These are phyloP conservation scores for Paradisaea rubra DNA, from an alignment of 2,113 vertebrate species.

Conservation along the genomic window DNA sequence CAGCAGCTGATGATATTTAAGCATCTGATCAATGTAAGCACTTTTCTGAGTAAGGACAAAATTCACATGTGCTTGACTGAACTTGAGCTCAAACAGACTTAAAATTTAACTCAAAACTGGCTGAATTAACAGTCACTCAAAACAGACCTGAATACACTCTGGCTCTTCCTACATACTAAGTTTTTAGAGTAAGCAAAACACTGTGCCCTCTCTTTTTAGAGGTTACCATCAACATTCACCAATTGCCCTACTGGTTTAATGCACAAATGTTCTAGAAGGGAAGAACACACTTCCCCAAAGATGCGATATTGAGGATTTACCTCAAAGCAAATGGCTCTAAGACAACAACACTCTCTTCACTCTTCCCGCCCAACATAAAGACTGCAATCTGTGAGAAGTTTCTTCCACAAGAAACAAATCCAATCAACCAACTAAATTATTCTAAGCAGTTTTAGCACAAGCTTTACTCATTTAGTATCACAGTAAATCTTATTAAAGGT, in stretches of 20 bases:
- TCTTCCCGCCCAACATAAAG: neutral
- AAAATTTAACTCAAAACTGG: neutral
- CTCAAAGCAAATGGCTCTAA: neutral
- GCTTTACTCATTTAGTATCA: neutral
- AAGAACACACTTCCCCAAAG: rapidly evolving
- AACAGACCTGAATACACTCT: neutral
- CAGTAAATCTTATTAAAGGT: neutral
- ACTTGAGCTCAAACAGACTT: neutral
- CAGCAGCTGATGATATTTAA: slow-evolving; percentile 25
- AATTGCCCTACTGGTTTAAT: neutral
- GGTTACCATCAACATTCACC: neutral
- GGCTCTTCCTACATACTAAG: neutral
- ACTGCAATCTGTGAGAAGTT: neutral
- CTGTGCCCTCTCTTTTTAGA: neutral
- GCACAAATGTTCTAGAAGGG: neutral
- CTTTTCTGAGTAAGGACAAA: neutral
- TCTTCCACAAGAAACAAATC: neutral
- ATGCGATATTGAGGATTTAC: neutral
- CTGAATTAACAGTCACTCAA: neutral
- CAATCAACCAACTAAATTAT: neutral
- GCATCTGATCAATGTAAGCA: neutral
- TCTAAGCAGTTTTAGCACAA: neutral
- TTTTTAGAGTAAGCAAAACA: neutral
- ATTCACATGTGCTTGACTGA: neutral
- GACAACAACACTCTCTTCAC: neutral